phyloP scores from a whole-genome alignment of 1,140 invertebrate genomes.

The Drosophila micromelanica region DNA sequence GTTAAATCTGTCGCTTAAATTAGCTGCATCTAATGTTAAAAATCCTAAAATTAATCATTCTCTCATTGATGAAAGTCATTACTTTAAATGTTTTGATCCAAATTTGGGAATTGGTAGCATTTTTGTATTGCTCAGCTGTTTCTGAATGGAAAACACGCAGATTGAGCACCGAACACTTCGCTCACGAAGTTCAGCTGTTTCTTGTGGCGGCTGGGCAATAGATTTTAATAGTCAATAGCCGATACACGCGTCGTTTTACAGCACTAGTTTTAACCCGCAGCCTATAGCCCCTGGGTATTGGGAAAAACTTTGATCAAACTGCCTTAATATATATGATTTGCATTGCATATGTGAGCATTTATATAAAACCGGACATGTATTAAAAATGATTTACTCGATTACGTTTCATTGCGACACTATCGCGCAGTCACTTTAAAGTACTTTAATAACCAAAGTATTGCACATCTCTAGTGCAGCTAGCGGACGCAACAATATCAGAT shows the following conservation, averaged over 20 bases:
- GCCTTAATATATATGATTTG: too few relatives aligned
- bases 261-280: neutral
- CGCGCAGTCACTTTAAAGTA: too few relatives aligned
- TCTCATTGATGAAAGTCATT: neutral
- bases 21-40: neutral
- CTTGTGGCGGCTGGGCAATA: constrained; percentile 3
- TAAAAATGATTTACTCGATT: too few relatives aligned
- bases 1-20: neutral
- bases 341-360: too few relatives aligned
- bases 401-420: too few relatives aligned
- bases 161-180: neutral
- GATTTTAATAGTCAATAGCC: neutral
- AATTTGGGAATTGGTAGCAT: neutral
- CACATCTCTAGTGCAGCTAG: constrained; percentile 32
- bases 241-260: neutral
- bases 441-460: neutral
- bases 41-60: constrained; percentile 10
- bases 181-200: constrained; percentile 24
- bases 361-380: too few relatives aligned
- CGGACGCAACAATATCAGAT: constrained; percentile 52
- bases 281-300: neutral
- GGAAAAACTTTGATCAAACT: too few relatives aligned
- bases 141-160: constrained; percentile 1
- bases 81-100: neutral
- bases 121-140: constrained; percentile 28